Percentiles rank a stretch among this genome's conserved stretches.
phyloP scores from a whole-genome alignment of 2,888 invertebrate genomes.

The Leptopilina myrica region DNA sequence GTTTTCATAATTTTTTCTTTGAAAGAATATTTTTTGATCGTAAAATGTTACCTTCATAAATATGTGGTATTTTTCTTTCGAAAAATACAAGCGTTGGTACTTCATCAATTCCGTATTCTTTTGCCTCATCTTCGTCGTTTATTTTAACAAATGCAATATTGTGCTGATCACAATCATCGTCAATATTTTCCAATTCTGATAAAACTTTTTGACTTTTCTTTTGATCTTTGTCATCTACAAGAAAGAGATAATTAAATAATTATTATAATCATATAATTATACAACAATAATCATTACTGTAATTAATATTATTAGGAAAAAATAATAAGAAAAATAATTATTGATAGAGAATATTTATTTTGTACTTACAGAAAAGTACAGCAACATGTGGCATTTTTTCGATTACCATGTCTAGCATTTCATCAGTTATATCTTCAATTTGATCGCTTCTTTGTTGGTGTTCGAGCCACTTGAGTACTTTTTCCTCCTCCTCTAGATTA shows the following conservation, averaged over 20 bases:
- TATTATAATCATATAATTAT: too few relatives aligned
- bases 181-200: slow-evolving; percentile 92
- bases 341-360: neutral
- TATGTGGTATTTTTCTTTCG: slow-evolving; percentile 81
- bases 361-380: slow-evolving; percentile 91
- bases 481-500: slow-evolving; percentile 92
- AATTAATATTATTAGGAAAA: too few relatives aligned
- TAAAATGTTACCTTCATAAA: slow-evolving; percentile 78
- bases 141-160: slow-evolving; percentile 95
- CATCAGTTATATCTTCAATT: slow-evolving; percentile 95
- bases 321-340: too few relatives aligned
- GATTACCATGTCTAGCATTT: slow-evolving; percentile 94
- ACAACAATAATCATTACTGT: too few relatives aligned
- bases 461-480: slow-evolving; percentile 90
- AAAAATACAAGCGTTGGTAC: slow-evolving; percentile 90
- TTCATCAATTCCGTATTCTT: slow-evolving; percentile 91
- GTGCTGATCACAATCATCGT: slow-evolving; percentile 95
- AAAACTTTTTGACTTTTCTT: slow-evolving; percentile 93
- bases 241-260: slow-evolving; percentile 10
- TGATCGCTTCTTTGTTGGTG: slow-evolving; percentile 92
- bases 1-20: neutral
- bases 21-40: neutral
- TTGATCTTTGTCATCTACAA: slow-evolving; percentile 91
- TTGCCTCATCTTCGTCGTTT: slow-evolving; percentile 91
- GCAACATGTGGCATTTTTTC: slow-evolving; percentile 93